These are phyloP conservation scores for Morone saxatilis DNA, from an alignment of 2,113 vertebrate species.

Conservation along the genomic window DNA sequence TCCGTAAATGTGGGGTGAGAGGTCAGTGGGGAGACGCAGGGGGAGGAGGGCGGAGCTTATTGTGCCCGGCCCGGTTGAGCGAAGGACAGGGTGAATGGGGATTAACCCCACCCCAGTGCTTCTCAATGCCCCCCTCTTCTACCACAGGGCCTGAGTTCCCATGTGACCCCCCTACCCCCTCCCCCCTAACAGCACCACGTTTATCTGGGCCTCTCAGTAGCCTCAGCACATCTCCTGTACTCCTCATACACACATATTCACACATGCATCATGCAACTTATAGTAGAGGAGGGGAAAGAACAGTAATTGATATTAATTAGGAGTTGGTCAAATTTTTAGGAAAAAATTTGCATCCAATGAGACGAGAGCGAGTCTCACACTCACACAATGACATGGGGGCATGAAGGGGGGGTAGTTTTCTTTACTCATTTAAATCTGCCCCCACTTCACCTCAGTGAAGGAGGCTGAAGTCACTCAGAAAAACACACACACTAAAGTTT, in stretches of 20 bases:
- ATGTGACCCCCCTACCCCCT: slow-evolving; percentile 59
- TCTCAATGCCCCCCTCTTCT: slow-evolving; percentile 75
- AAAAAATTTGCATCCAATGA: slow-evolving; percentile 1
- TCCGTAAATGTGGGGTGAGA: slow-evolving; percentile 77
- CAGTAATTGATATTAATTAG: neutral
- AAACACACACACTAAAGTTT: slow-evolving; percentile 72
- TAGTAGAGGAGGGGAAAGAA: neutral
- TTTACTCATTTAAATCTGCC: slow-evolving; percentile 81
- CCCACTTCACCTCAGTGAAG: slow-evolving; percentile 82
- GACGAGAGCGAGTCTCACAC: slow-evolving; percentile 15
- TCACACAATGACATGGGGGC: slow-evolving; percentile 38
- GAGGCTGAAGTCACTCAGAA: slow-evolving; percentile 71
- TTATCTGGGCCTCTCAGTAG: slow-evolving; percentile 63
- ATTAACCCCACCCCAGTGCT: slow-evolving; percentile 85
- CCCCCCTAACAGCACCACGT: slow-evolving; percentile 15
- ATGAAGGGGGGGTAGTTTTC: slow-evolving; percentile 53
- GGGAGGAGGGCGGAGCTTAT: slow-evolving; percentile 72
- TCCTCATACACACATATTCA: slow-evolving; percentile 34
- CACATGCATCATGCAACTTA: slow-evolving; percentile 16
- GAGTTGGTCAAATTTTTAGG: neutral
- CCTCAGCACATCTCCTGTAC: slow-evolving; percentile 48
- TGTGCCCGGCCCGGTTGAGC: slow-evolving; percentile 72
- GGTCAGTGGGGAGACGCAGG: slow-evolving; percentile 74
- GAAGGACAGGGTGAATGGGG: slow-evolving; percentile 83
- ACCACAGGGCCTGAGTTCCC: slow-evolving; percentile 70